phyloP scores from a whole-genome alignment of 2,888 invertebrate species.

The Drosophila buzzatii region DNA sequence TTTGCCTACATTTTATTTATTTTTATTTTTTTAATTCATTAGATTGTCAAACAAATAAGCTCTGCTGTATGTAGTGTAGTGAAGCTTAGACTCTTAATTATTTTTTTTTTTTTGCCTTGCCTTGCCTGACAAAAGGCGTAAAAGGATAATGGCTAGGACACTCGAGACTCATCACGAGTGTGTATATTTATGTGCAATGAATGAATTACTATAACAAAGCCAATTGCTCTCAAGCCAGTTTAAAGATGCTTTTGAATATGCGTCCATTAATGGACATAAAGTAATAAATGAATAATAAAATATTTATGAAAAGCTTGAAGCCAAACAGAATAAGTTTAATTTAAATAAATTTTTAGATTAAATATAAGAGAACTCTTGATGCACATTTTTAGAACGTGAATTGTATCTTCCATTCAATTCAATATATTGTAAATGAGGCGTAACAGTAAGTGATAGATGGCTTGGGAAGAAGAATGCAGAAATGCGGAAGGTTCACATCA shows the following conservation, averaged over 20 bases:
- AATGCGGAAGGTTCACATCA: constrained; percentile 23
- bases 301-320: neutral
- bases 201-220: constrained; percentile 21
- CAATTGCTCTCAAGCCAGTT: neutral
- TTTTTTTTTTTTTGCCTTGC: neutral
- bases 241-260: constrained; percentile 2
- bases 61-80: constrained; percentile 5
- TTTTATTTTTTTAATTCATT: neutral
- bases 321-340: neutral
- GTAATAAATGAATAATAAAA: neutral
- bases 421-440: neutral
- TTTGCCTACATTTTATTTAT: neutral
- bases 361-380: neutral
- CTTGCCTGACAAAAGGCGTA: constrained; percentile 46
- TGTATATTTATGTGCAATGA: constrained; percentile 35
- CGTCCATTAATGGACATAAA: neutral
- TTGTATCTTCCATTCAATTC: neutral
- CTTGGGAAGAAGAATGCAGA: constrained; percentile 26
- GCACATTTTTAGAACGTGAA: neutral
- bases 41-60: constrained; percentile 7
- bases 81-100: neutral
- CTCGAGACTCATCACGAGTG: constrained; percentile 72
- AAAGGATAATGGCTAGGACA: constrained; percentile 75
- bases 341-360: neutral
- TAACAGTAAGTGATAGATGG: neutral